These are phyloP conservation scores for Ectemnius continuus DNA, from an alignment of 2,888 invertebrate genomes.

Conservation along the genomic window DNA sequence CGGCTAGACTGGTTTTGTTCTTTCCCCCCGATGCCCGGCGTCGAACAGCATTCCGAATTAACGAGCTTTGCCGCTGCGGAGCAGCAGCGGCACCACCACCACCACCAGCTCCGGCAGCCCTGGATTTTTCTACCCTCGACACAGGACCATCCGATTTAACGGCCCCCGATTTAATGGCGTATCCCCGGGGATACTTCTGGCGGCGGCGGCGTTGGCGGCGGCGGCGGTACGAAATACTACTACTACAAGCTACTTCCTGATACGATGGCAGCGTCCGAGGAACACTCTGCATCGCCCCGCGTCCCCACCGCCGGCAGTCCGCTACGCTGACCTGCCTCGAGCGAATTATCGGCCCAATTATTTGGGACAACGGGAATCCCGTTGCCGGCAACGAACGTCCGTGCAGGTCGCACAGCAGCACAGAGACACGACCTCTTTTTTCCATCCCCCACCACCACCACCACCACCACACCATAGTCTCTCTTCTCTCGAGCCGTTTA, in stretches of 20 bases:
- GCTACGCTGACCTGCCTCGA: too few relatives aligned
- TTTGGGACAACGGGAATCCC: too few relatives aligned
- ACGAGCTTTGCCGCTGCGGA: constrained; percentile 32
- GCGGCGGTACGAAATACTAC: not conserved
- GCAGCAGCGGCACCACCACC: too few relatives aligned
- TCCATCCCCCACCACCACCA: too few relatives aligned
- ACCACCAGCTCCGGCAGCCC: constrained; percentile 4
- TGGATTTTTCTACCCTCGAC: constrained; percentile 32
- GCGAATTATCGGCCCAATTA: too few relatives aligned
- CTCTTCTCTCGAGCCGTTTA: too few relatives aligned
- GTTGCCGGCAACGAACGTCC: too few relatives aligned
- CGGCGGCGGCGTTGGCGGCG: not conserved
- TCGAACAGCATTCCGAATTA: constrained; percentile 51
- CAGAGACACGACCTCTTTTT: not conserved
- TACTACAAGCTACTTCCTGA: not conserved
- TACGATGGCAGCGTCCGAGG: not conserved
- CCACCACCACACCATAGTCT: too few relatives aligned
- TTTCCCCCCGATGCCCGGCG: constrained; percentile 23
- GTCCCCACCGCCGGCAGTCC: too few relatives aligned
- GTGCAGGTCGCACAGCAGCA: too few relatives aligned
- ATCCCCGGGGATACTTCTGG: constrained; percentile 3
- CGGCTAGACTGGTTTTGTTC: constrained; percentile 42
- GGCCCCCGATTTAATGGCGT: constrained; percentile 23
- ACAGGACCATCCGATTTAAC: constrained; percentile 31
- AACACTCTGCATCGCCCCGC: not conserved